These are phyloP conservation scores for Edolisoma coerulescens DNA, from an alignment of 2,113 vertebrate species.

Conservation along the genomic window DNA sequence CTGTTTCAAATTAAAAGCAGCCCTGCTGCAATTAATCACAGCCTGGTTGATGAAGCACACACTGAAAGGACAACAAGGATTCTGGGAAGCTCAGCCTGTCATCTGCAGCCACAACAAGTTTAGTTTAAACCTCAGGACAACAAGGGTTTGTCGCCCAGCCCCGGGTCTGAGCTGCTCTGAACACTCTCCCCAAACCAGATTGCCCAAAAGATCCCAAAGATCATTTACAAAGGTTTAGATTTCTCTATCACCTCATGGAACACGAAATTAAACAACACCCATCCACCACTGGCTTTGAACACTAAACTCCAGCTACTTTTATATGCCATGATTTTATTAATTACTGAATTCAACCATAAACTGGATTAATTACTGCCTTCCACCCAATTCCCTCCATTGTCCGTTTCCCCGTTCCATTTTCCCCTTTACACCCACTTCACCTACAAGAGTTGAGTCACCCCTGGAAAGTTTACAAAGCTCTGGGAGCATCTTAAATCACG, in stretches of 20 bases:
- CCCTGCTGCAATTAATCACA: slow-evolving; percentile 29
- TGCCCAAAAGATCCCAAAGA: slow-evolving; percentile 38
- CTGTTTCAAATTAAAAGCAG: slow-evolving; percentile 5
- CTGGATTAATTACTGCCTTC: neutral
- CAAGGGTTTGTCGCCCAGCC: slow-evolving; percentile 6
- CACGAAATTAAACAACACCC: neutral
- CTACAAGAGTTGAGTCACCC: neutral
- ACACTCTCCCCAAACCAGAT: slow-evolving; percentile 47
- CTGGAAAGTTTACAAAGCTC: neutral
- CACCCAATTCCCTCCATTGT: neutral
- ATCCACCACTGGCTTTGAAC: neutral
- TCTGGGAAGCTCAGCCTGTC: neutral
- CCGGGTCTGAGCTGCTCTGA: neutral
- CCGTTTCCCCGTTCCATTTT: neutral
- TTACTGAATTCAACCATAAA: neutral
- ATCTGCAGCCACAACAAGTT: slow-evolving; percentile 16
- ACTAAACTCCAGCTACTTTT: neutral
- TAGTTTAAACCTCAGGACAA: slow-evolving; percentile 22
- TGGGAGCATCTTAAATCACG: neutral
- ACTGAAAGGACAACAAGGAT: neutral
- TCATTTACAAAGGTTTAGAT: slow-evolving; percentile 39
- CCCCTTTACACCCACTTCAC: neutral
- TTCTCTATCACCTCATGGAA: slow-evolving; percentile 35
- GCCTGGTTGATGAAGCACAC: neutral
- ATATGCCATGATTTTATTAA: neutral